Evolutionary conservation across 2,113 vertebrate genomes (phyloP).

Genomic region (Columba janthina): DNA sequence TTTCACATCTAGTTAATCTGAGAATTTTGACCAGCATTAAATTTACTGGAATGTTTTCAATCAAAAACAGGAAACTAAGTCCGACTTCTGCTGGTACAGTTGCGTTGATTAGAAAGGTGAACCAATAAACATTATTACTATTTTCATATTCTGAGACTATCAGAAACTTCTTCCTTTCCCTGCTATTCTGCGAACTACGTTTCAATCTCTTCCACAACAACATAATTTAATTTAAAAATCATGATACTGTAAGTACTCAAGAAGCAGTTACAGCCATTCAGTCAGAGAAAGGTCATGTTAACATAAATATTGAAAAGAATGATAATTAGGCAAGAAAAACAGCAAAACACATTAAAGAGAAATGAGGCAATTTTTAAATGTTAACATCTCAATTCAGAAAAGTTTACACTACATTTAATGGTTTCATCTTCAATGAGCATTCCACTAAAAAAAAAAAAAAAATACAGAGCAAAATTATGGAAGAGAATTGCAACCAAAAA

Average conservation of each 20-base stretch:
- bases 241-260: constrained; percentile 56
- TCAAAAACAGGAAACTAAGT: not conserved
- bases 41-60: constrained; percentile 16
- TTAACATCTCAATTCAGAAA: constrained; percentile 67
- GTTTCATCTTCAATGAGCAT: constrained; percentile 54
- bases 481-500: constrained; percentile 17
- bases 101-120: not conserved
- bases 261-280: constrained; percentile 65
- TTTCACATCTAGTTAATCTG: not conserved
- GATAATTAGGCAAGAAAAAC: constrained; percentile 72
- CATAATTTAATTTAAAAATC: constrained; percentile 72
- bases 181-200: not conserved
- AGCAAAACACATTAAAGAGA: constrained; percentile 70
- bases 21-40: not conserved
- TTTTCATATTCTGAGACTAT: not conserved
- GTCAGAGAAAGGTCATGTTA: constrained; percentile 76
- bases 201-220: constrained; percentile 5
- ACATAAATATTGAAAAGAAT: constrained; percentile 77
- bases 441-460: not conserved
- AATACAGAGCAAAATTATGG: constrained; percentile 10
- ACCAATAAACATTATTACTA: not conserved
- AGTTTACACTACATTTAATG: constrained; percentile 63
- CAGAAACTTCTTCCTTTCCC: not conserved
- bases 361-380: constrained; percentile 72
- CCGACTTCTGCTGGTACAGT: not conserved